Evolutionary conservation across 2,888 invertebrate species (phyloP), one percentile per base, ranked within the genome.

Genomic region (Eristalis tenax): DNA sequence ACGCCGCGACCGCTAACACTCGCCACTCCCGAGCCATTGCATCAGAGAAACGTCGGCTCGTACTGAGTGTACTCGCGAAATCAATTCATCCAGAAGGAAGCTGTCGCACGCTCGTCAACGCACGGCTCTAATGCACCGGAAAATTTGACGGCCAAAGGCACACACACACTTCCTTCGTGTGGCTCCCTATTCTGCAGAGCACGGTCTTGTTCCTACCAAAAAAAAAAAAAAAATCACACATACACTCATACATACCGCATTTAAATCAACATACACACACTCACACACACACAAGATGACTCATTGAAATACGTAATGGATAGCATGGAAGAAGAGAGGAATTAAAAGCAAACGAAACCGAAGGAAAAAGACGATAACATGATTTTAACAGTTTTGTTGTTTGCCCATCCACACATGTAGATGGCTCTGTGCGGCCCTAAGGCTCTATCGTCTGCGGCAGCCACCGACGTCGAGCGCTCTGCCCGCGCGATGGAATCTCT

Each of bases 1-100:
- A 93, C 94, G 86, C 94, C 95, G 5, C 94, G 96, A 57, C 94
- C 94, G 2, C 91, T 94, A 90, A 92, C 92, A 50, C 91, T 93
- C 79, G 90, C 90, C 90, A 90, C 89, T 23, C 86, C 88, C 13
- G 92, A 92, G 93, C 91, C 92, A 82, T 90, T 93, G 90, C 92
- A 91, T 73, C 90, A 94, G 89, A 92, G 94, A 91, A 92, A 94
- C 90, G 92, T 94, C 28, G 94, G 94, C 80, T 93, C 94, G 88
- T 92, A 92, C 64, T 93, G 89, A 94, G 91, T 89, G 5, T 18
- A 18, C 59, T 6, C 50, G 6, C 18, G 18, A 50, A 18, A 26
- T 59, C 8, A 59, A 26, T 28, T 6, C 26, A 59, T 10, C 6
- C 23, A 22, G 50, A 18, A 18, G 50, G 50, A 50, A 8, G 50